These are phyloP conservation scores for Arion vulgaris DNA, from an alignment of 1,140 invertebrate genomes.

Conservation along the genomic window DNA sequence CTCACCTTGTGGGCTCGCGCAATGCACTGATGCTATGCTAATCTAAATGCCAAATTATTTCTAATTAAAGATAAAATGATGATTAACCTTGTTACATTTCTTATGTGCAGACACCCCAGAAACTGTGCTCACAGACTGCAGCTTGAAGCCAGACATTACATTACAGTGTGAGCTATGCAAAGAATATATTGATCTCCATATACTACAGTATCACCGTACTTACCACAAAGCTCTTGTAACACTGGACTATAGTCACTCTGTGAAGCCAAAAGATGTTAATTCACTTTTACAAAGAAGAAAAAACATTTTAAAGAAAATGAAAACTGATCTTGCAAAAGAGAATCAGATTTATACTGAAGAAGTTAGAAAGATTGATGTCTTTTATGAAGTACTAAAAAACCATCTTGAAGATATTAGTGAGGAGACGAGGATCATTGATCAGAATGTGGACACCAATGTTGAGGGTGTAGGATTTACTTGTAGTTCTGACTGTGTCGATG, in stretches of 20 bases:
- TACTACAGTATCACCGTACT: slow-evolving; percentile 57
- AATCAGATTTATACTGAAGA: slow-evolving; percentile 52
- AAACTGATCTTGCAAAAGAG: slow-evolving; percentile 43
- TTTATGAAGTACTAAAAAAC: slow-evolving; percentile 68
- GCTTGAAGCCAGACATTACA: slow-evolving; percentile 59
- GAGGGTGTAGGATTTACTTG: slow-evolving; percentile 59
- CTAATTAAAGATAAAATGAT: too few species aligned
- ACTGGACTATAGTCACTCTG: slow-evolving; percentile 52
- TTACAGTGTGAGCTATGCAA: slow-evolving; percentile 65
- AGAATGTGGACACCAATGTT: slow-evolving; percentile 54
- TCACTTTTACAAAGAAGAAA: slow-evolving; percentile 57
- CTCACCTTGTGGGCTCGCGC: too few species aligned
- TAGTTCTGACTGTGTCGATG: slow-evolving; percentile 60
- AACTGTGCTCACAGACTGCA: slow-evolving; percentile 58
- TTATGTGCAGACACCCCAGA: slow-evolving; percentile 63
- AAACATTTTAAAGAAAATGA: slow-evolving; percentile 55
- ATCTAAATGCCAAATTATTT: too few species aligned
- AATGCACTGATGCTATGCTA: too few species aligned
- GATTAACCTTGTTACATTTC: too few species aligned
- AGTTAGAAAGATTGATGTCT: slow-evolving; percentile 64
- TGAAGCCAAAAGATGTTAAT: slow-evolving; percentile 45
- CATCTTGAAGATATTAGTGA: slow-evolving; percentile 59
- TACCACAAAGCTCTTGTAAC: slow-evolving; percentile 60
- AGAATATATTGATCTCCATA: slow-evolving; percentile 53
- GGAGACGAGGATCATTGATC: slow-evolving; percentile 46